phyloP scores from a whole-genome alignment of 2,888 invertebrate genomes.

The Myathropa florea region DNA sequence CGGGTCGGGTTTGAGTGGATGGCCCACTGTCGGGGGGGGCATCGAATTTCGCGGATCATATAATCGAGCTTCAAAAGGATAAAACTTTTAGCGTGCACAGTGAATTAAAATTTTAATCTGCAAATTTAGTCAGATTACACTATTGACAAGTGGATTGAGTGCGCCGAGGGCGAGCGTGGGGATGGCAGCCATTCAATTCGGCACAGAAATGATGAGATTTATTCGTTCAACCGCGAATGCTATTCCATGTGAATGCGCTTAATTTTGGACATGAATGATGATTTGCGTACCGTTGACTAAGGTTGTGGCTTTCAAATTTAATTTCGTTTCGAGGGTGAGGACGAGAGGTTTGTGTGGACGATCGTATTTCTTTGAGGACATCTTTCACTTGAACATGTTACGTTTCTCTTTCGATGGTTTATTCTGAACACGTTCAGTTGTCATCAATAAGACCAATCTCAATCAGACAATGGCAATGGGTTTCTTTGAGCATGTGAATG shows the following conservation, averaged over 20 bases:
- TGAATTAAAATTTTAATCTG: slow-evolving; percentile 35
- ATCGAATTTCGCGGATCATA: slow-evolving; percentile 44
- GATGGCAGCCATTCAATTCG: neutral
- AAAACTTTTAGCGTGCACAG: slow-evolving; percentile 3
- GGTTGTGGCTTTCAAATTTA: neutral
- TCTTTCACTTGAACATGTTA: neutral
- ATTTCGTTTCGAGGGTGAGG: neutral
- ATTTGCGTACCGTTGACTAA: neutral
- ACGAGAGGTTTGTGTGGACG: neutral
- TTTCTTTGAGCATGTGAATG: too few species aligned
- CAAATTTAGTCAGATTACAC: slow-evolving; percentile 17
- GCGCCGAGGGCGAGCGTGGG: neutral
- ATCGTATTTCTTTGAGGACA: neutral
- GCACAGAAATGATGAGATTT: slow-evolving; percentile 16
- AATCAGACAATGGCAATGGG: too few species aligned
- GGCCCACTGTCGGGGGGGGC: too few species aligned
- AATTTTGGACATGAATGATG: slow-evolving; percentile 10
- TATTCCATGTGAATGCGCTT: slow-evolving; percentile 47
- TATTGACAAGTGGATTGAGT: neutral
- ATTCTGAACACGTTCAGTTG: too few species aligned
- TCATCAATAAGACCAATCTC: too few species aligned
- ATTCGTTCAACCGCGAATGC: slow-evolving; percentile 38
- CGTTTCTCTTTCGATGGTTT: too few species aligned
- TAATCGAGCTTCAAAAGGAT: slow-evolving; percentile 31
- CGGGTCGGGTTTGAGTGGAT: neutral